A percentile compares a stretch with the other conserved stretches of the same genome.
Evolutionary conservation across 1,140 invertebrate species (phyloP).

Genomic region (Atta texana): DNA sequence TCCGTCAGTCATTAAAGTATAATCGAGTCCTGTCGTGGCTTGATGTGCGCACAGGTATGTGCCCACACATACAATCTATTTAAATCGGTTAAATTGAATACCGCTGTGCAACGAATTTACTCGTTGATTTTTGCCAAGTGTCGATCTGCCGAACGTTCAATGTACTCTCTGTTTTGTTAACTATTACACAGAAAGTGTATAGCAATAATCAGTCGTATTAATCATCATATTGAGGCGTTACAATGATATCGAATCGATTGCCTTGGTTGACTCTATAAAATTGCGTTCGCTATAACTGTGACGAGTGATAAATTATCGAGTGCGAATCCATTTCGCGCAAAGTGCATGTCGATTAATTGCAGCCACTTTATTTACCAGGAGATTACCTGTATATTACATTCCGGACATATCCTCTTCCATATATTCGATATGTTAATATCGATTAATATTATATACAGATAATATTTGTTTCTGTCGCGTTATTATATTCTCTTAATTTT

Average conservation of each 20-base stretch:
- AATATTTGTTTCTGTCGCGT: constrained; percentile 4
- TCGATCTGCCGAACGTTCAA: constrained; percentile 4
- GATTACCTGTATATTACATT: constrained; percentile 2
- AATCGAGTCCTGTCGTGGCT: constrained; percentile 37
- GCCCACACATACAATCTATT: constrained; percentile 26
- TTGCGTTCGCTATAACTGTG: constrained; percentile 6
- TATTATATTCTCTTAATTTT: not conserved
- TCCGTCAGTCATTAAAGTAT: constrained; percentile 56
- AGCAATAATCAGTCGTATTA: constrained; percentile 39
- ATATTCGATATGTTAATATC: constrained; percentile 31
- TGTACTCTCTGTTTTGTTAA: not conserved
- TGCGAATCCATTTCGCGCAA: constrained; percentile 44
- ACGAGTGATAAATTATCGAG: constrained; percentile 58
- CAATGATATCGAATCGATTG: constrained; percentile 27
- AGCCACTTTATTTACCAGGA: constrained; percentile 48
- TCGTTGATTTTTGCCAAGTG: constrained; percentile 51
- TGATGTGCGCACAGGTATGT: constrained; percentile 10
- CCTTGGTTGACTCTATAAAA: constrained; percentile 5
- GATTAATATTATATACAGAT: constrained; percentile 22
- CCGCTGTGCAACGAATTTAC: constrained; percentile 18
- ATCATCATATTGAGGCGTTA: constrained; percentile 10
- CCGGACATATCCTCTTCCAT: not conserved
- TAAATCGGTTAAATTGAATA: constrained; percentile 51
- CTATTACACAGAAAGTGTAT: constrained; percentile 5
- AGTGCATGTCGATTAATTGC: constrained; percentile 53